Evolutionary conservation across 1,140 invertebrate genomes (phyloP).

Genomic region (Phocides pigmalion): DNA sequence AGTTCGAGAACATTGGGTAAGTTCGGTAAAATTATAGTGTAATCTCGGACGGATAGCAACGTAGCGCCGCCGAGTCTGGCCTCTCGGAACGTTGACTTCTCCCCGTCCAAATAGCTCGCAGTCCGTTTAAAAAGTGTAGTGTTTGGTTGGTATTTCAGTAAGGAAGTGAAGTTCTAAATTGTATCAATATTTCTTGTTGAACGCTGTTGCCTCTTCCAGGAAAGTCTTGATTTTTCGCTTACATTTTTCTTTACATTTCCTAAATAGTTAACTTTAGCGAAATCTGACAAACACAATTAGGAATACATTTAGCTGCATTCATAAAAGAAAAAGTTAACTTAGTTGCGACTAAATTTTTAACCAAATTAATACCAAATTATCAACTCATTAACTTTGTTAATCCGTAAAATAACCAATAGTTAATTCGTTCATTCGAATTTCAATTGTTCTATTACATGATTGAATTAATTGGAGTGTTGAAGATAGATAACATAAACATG

Average conservation of each 20-base stretch:
- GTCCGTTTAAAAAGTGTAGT: slow-evolving; percentile 35
- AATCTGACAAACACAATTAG: too few relatives aligned
- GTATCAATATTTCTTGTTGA: slow-evolving; percentile 31
- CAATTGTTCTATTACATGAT: slow-evolving; percentile 5
- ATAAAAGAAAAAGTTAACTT: too few relatives aligned
- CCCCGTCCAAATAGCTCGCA: slow-evolving; percentile 39
- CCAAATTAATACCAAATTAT: too few relatives aligned
- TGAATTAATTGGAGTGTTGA: slow-evolving; percentile 20
- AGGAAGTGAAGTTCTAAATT: slow-evolving; percentile 35
- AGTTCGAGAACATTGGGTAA: slow-evolving; percentile 55
- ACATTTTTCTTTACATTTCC: background rate
- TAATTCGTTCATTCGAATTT: slow-evolving; percentile 17
- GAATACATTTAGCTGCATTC: too few relatives aligned
- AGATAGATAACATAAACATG: slow-evolving; percentile 21
- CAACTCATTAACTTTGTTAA: background rate
- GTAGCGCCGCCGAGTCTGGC: slow-evolving; percentile 57
- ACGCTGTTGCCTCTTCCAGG: slow-evolving; percentile 10
- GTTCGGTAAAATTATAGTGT: slow-evolving; percentile 53
- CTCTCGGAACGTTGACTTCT: slow-evolving; percentile 53
- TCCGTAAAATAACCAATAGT: background rate
- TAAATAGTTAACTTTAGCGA: too few relatives aligned
- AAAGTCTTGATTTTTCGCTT: slow-evolving; percentile 3
- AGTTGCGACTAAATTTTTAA: too few relatives aligned
- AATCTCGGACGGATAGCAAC: slow-evolving; percentile 47
- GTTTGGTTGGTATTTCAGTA: slow-evolving; percentile 31